These are phyloP conservation scores for Orthonyx spaldingii DNA, from an alignment of 2,113 vertebrate genomes.

Conservation along the genomic window DNA sequence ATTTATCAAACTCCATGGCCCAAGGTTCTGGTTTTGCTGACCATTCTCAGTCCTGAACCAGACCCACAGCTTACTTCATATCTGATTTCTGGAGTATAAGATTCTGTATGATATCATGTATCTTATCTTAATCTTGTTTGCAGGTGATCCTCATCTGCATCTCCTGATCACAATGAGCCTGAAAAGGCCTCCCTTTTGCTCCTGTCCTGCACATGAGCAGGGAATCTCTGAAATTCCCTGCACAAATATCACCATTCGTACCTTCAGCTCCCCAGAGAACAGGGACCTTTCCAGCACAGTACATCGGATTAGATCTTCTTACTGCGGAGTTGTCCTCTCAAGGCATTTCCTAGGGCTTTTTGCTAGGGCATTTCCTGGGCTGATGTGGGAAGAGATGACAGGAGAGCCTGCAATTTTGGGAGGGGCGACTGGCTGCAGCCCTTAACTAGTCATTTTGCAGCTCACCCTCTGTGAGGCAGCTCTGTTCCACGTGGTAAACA, in stretches of 20 bases:
- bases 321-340: background rate
- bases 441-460: background rate
- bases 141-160: background rate
- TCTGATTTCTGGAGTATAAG: background rate
- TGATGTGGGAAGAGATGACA: background rate
- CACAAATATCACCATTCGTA: background rate
- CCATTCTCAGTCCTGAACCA: background rate
- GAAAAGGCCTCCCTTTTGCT: background rate
- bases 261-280: background rate
- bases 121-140: background rate
- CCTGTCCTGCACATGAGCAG: background rate
- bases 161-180: background rate
- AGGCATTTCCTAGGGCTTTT: background rate
- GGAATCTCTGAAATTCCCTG: background rate
- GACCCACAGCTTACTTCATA: background rate
- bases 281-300: background rate
- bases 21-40: background rate
- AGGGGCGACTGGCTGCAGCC: background rate
- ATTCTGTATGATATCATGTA: background rate
- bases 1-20: background rate
- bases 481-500: background rate
- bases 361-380: background rate
- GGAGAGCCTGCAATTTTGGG: background rate
- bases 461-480: background rate
- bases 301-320: background rate